Evolutionary conservation across 2,113 vertebrate species (phyloP), one percentile per base, ranked within the genome.

Genomic region (Acanthochromis polyacanthus): DNA sequence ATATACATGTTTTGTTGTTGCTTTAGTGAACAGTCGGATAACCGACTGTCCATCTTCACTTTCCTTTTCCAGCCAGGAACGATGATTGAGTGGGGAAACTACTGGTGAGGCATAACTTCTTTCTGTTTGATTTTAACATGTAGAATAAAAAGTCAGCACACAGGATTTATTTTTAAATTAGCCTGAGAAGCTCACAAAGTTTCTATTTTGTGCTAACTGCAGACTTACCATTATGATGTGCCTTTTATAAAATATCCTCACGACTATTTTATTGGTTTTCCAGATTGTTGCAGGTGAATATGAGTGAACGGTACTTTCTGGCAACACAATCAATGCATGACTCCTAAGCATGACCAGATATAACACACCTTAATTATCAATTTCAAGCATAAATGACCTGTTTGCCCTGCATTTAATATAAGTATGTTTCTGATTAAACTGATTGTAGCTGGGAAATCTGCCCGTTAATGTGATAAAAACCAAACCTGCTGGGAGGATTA

Each of bases 61-160:
- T 94, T 75, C 79, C 71, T 81, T 36, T 80, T 88, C 70, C 94
- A 99, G 98, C 98, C 98, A 9, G 98, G 98, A 82, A 99, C 98
- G 3, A 99, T 99, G 98, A 99, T 99, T 50, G 98, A 99, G 78
- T 99, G 98, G 98, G 98, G 98, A 51, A 99, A 99, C 91, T 98
- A 99, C 92, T 99, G 98, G 98, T 99, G 88, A 96, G 95, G 82
- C 58, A 62, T 17, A 65, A 16, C 16, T 36, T 71, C 50, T 0
- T 45, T 58, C 1, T n/a, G 25, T 5, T 36, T 20, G 4, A 30
- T 25, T 57, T 50, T 51, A n/a, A 32, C 15, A 48, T 36, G 4
- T 43, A 22, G 2, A 19, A 38, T 50, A 3, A 38, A 28, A 63
- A 45, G 32, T 53, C 32, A 16, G 30, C 2, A 28, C 38, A 70